Percentiles rank a stretch among this genome's conserved stretches.
phyloP scores from a whole-genome alignment of 2,797 vertebrate genomes.

The Poeciliopsis paucimaculata region DNA sequence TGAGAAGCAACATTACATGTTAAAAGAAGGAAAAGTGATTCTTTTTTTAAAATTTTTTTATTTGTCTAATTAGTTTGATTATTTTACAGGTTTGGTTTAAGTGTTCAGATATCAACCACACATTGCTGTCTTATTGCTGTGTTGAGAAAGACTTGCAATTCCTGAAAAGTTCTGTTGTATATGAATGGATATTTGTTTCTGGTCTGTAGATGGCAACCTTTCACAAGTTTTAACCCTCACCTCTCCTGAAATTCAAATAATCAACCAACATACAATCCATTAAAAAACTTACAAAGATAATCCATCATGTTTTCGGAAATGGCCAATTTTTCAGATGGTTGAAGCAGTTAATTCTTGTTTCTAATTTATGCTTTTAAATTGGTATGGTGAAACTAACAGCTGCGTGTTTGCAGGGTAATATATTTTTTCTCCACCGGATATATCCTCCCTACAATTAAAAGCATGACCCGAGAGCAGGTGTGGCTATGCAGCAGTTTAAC shows the following conservation, averaged over 20 bases:
- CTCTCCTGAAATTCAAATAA: background rate
- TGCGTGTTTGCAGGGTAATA: background rate
- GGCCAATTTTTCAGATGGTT: conserved; percentile 2
- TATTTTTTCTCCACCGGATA: background rate
- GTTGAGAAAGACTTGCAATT: background rate
- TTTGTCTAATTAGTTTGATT: background rate
- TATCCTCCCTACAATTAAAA: background rate
- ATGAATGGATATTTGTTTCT: conserved; percentile 9
- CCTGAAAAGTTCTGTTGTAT: background rate
- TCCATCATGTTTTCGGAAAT: background rate
- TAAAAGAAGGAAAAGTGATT: background rate
- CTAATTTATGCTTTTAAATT: background rate
- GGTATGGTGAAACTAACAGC: background rate
- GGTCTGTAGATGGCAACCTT: conserved; percentile 72
- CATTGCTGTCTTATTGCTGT: background rate
- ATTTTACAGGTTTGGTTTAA: background rate
- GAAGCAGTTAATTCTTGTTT: background rate
- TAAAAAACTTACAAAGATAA: background rate
- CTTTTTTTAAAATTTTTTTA: background rate
- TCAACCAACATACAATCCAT: background rate
- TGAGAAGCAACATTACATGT: background rate
- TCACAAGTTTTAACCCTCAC: conserved; percentile 6
- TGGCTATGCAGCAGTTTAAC: conserved; percentile 6
- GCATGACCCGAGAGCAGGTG: conserved; percentile 5
- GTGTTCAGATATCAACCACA: background rate